Base-by-base conservation (phyloP, 2,888 invertebrate genomes). In the Volucella inanis region DNA sequence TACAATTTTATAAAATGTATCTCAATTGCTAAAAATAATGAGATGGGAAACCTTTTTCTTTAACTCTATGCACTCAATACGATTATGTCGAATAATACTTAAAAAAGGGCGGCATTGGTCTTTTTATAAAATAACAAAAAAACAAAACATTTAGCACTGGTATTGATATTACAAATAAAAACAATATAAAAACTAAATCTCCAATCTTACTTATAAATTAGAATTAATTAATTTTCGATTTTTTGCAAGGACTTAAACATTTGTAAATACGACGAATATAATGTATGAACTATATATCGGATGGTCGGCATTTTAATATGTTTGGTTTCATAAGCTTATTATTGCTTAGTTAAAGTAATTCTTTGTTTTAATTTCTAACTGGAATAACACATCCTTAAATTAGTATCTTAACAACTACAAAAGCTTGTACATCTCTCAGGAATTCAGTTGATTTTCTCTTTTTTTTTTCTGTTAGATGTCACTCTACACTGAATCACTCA, bases 291-390 rank as follows among this genome's bases (percentile, higher is more conserved):
- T 31, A 18, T 64, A 22, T 22, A 22, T 43, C 49, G 31, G 45
- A 70, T 70, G 64, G 70, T 78, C 70, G 78, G 78, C 62, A 71
- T 64, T 49, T 70, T 62, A 71, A 78, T 78, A 78, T 64, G 68
- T 64, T 15, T 41, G 55, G 70, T 78, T 78, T 78, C 70, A 71
- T 78, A 78, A 78, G 78, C 78, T 55, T 78, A 71, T 39, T 78
- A 78, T 78, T 78, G 78, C 70, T 78, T 57, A 54, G 39, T 50
- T 61, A 8, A 41, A 18, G 39, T 47, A 31, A 18, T 38, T 49
- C 41, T n/a, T 54, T 31, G 8, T 31, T 43, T 72, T 62, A 57
- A 43, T 31, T 52, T 50, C 41, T 61, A 50, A 57, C 11, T 52
- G 18, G 31, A 47, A 15, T 12, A 22, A 12, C 31, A 15, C 14